Conservation (phyloP, 1,140 invertebrate species). For the Atta colombica region DNA sequence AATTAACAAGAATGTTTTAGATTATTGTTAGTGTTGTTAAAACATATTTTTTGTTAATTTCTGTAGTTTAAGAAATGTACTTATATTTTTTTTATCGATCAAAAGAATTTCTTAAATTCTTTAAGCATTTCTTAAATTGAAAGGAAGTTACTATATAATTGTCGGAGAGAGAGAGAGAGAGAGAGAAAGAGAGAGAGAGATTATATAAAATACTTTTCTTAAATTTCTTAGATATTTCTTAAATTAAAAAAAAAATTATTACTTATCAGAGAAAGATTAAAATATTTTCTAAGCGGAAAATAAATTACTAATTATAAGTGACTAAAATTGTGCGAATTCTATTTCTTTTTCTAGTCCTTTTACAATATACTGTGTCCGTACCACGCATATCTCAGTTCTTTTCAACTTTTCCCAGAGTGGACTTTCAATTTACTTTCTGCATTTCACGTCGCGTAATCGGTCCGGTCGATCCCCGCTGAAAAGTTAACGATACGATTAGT, state of each 20-base stretch:
- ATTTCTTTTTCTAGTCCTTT: not conserved
- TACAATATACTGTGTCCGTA: too few relatives aligned
- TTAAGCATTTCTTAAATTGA: not conserved
- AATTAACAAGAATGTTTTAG: too few relatives aligned
- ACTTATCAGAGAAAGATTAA: too few relatives aligned
- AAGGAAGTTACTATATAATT: not conserved
- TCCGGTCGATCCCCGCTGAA: slow-evolving; percentile 66
- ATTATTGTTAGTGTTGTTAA: too few relatives aligned
- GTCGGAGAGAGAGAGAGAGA: too few relatives aligned
- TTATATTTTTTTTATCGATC: not conserved
- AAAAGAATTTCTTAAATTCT: not conserved
- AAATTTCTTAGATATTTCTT: too few relatives aligned
- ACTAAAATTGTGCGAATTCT: not conserved
- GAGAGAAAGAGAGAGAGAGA: not conserved
- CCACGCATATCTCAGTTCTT: too few relatives aligned
- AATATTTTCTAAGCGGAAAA: not conserved
- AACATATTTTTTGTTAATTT: too few relatives aligned
- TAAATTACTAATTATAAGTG: not conserved
- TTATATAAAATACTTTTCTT: too few relatives aligned
- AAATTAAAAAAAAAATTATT: too few relatives aligned
- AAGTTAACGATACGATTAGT: slow-evolving; percentile 84
- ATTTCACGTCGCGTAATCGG: slow-evolving; percentile 50
- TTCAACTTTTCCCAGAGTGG: not conserved
- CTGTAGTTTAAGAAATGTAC: too few relatives aligned
- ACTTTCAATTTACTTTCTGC: slow-evolving; percentile 30